Conservation (phyloP, 2,797 vertebrate genomes). For the Cirrhinus molitorella region DNA sequence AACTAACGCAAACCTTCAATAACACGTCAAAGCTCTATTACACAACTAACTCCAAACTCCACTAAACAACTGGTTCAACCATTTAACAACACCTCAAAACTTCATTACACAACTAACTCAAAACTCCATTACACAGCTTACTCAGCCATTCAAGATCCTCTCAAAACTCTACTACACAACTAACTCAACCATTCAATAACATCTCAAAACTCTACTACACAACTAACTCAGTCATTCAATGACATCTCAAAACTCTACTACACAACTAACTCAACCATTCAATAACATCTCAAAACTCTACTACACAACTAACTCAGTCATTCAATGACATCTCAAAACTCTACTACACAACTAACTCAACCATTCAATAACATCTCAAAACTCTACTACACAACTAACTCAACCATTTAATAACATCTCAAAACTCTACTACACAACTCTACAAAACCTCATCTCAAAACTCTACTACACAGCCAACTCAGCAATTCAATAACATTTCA, state of each 20-base stretch:
- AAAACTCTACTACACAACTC: background rate
- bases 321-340: too few species aligned
- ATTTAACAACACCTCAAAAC: background rate
- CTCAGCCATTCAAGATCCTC: too few species aligned
- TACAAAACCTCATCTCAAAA: background rate
- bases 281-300: background rate
- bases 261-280: background rate
- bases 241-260: too few species aligned
- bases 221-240: too few species aligned
- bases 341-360: background rate
- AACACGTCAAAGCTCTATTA: background rate
- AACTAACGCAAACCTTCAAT: too few species aligned
- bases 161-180: too few species aligned
- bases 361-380: background rate
- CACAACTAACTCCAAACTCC: background rate
- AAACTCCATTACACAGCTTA: background rate
- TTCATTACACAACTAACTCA: background rate
- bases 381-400: background rate
- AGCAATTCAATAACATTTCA: background rate
- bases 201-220: background rate
- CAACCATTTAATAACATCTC: fast-evolving
- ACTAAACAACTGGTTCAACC: background rate
- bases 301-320: too few species aligned
- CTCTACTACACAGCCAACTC: background rate
- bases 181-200: background rate